Evolutionary conservation across 2,888 invertebrate species (phyloP), one percentile per base, ranked within the genome.

Genomic region (Eledone cirrhosa): DNA sequence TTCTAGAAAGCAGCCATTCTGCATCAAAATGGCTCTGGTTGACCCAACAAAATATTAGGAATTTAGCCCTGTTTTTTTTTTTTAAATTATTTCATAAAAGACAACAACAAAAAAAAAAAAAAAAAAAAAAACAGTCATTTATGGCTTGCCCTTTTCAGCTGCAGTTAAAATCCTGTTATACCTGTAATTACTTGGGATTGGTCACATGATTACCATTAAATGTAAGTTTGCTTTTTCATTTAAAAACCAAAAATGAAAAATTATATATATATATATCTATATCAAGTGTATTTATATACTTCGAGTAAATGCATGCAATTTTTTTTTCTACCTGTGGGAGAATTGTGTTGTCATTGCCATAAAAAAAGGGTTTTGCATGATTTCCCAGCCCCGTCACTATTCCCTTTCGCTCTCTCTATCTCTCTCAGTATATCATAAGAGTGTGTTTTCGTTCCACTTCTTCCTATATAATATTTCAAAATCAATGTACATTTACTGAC

Each of bases 131-230:
- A 72, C 72, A 72, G 72, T 72, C 72, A 72, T 72, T 41, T 72
- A 72, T 72, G 72, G 72, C 72, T 72, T 72, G 72, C 72, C 72
- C 72, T 33, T 72, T 72, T 72, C 72, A 72, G 72, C 72, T 72
- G 72, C 72, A 72, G 72, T 72, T 67, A 67, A 67, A n/a, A n/a
- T n/a, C n/a, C n/a, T n/a, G n/a, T n/a, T 41, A 72, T 72, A 72
- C 72, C 72, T 72, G 72, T 72, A 72, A 41, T 72, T 72, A 72
- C 72, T 72, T 72, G 29, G 72, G 72, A 72, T 72, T 22, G 72
- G 31, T 72, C 72, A 31, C 72, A 76, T 76, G 76, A 48, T 76
- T 76, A 22, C 53, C 33, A 29, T 48, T 47, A n/a, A 76, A 76
- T 48, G 48, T 76, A 48, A 53, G 48, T 48, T 48, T 76, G 76